These are phyloP conservation scores for Mystacornis crossleyi DNA, from an alignment of 2,113 vertebrate genomes.

Conservation along the genomic window DNA sequence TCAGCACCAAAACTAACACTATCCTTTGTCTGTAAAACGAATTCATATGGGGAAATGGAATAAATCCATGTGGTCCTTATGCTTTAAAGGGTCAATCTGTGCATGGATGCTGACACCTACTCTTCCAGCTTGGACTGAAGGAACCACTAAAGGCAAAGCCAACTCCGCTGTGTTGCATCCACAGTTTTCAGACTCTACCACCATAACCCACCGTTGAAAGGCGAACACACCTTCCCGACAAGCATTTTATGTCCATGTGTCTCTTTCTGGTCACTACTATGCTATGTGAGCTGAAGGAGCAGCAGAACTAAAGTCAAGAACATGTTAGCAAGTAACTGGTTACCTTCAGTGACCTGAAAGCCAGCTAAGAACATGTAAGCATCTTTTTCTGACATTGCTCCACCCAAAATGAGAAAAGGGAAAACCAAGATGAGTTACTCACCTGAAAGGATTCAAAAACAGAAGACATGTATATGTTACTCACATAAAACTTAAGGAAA, in stretches of 20 bases:
- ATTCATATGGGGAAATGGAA: background rate
- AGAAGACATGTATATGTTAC: background rate
- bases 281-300: background rate
- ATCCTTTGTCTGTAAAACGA: background rate
- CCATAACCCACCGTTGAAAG: background rate
- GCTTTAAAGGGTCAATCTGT: background rate
- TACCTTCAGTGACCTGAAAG: background rate
- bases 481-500: background rate
- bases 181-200: background rate
- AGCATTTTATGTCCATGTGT: rapidly evolving
- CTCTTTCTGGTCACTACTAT: background rate
- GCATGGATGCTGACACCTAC: background rate
- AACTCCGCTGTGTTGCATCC: background rate
- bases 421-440: background rate
- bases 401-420: background rate
- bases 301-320: background rate
- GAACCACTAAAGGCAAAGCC: background rate
- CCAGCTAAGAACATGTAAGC: background rate
- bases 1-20: background rate
- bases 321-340: background rate
- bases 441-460: background rate
- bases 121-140: background rate
- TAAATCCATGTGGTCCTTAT: background rate
- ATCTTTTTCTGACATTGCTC: background rate
- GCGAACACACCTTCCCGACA: background rate